Percentiles rank a stretch among this genome's conserved stretches.
Evolutionary conservation across 2,888 invertebrate genomes (phyloP).

Genomic region (Pseudococcus jackbeardsleyi): DNA sequence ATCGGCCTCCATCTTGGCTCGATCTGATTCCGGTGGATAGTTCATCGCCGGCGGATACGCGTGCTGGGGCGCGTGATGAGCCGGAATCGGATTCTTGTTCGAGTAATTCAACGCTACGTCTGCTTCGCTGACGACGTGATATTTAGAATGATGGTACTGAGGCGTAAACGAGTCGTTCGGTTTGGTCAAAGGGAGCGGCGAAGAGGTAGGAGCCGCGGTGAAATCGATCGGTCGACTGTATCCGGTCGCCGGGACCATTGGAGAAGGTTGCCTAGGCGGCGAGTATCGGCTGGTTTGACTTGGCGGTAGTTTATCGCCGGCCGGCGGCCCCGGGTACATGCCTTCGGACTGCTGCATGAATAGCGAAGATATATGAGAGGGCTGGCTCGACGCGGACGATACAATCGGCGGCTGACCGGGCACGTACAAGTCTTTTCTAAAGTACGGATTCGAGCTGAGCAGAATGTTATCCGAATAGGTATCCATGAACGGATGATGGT

Average conservation of each 20-base stretch:
- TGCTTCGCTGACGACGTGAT: background rate
- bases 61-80: background rate
- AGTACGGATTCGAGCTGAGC: conserved; percentile 58
- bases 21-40: background rate
- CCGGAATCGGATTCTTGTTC: conserved; percentile 11
- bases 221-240: conserved; percentile 47
- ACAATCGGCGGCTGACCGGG: conserved; percentile 19
- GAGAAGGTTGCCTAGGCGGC: conserved; percentile 14
- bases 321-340: background rate
- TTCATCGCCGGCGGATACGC: background rate
- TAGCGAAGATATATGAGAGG: conserved; percentile 36
- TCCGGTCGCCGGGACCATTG: conserved; percentile 32
- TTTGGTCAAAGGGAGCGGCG: background rate
- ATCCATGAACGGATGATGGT: conserved; percentile 58
- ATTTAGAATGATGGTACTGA: conserved; percentile 27
- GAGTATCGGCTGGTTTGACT: background rate
- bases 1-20: conserved; percentile 9
- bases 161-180: background rate
- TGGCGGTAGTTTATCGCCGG: background rate
- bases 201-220: background rate
- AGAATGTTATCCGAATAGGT: conserved; percentile 48
- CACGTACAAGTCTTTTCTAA: conserved; percentile 60
- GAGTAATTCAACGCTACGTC: conserved; percentile 49
- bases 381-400: background rate
- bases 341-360: conserved; percentile 51